Evolutionary conservation across 2,113 vertebrate species (phyloP).

Genomic region (Glaucomys volans): DNA sequence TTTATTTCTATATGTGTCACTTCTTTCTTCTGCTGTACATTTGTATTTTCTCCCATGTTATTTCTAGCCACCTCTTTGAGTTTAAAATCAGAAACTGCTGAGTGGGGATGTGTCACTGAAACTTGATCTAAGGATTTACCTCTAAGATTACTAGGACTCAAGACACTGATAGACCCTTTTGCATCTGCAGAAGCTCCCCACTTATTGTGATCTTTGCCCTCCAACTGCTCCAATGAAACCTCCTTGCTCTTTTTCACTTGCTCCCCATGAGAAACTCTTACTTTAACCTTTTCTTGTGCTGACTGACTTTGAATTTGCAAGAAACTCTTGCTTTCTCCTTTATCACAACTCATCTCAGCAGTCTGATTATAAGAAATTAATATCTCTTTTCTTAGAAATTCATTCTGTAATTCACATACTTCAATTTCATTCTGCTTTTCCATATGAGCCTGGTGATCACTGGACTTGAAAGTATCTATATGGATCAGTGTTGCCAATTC

Average conservation of each 20-base stretch:
- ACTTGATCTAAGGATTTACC: not conserved
- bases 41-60: constrained; percentile 62
- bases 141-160: not conserved
- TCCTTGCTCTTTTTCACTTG: not conserved
- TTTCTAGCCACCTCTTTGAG: constrained; percentile 36
- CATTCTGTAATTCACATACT: not conserved
- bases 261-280: not conserved
- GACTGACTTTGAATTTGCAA: constrained; percentile 49
- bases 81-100: constrained; percentile 60
- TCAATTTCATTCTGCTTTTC: constrained; percentile 57
- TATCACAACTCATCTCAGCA: constrained; percentile 37
- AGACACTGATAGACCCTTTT: not conserved
- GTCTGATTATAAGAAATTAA: not conserved
- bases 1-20: not conserved
- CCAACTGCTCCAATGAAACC: not conserved
- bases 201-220: not conserved
- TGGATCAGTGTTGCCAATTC: constrained; percentile 85
- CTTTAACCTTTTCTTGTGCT: constrained; percentile 61
- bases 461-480: not conserved
- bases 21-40: constrained; percentile 73
- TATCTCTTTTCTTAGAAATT: constrained; percentile 42
- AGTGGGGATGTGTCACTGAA: not conserved
- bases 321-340: constrained; percentile 49
- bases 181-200: not conserved
- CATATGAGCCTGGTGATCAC: not conserved